Evolutionary conservation across 2,888 invertebrate genomes (phyloP).

Genomic region (Chloroclysta siterata): DNA sequence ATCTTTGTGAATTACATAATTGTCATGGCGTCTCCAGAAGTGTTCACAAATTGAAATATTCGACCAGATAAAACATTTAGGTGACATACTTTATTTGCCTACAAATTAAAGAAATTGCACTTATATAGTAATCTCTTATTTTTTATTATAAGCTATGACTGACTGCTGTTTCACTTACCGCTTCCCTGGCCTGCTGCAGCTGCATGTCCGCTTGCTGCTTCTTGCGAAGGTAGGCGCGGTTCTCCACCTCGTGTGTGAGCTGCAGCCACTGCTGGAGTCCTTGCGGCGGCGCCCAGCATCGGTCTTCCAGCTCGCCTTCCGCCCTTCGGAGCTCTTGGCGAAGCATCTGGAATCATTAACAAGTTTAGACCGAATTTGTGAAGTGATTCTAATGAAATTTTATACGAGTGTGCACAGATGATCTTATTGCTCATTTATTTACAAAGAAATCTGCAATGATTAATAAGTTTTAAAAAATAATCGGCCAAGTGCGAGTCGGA

Average conservation of each 20-base stretch:
- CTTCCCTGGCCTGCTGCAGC: slow-evolving; percentile 94
- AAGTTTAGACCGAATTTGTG: not conserved
- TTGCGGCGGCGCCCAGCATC: slow-evolving; percentile 95
- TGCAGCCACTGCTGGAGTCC: slow-evolving; percentile 98
- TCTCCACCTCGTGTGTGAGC: slow-evolving; percentile 97
- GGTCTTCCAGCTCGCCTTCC: slow-evolving; percentile 95
- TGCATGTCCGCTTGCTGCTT: slow-evolving; percentile 93
- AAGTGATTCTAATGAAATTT: not conserved
- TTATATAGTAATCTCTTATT: too few relatives aligned
- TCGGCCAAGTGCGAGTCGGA: too few relatives aligned
- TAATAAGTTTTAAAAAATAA: too few relatives aligned
- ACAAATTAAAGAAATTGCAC: too few relatives aligned
- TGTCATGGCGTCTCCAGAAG: too few relatives aligned
- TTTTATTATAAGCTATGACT: not conserved
- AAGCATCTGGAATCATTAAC: slow-evolving; percentile 84
- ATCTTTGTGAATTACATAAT: too few relatives aligned
- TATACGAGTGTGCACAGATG: too few relatives aligned
- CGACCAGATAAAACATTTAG: too few relatives aligned
- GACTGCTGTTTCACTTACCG: slow-evolving; percentile 83
- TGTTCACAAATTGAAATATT: too few relatives aligned
- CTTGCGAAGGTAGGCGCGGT: slow-evolving; percentile 93
- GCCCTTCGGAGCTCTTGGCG: slow-evolving; percentile 93
- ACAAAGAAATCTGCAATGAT: too few relatives aligned
- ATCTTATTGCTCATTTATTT: too few relatives aligned
- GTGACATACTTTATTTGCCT: too few relatives aligned